Percentiles rank a stretch among this genome's conserved stretches.
These are phyloP conservation scores for Heteromyza rotundicornis DNA, from an alignment of 2,888 invertebrate genomes.

Conservation along the genomic window DNA sequence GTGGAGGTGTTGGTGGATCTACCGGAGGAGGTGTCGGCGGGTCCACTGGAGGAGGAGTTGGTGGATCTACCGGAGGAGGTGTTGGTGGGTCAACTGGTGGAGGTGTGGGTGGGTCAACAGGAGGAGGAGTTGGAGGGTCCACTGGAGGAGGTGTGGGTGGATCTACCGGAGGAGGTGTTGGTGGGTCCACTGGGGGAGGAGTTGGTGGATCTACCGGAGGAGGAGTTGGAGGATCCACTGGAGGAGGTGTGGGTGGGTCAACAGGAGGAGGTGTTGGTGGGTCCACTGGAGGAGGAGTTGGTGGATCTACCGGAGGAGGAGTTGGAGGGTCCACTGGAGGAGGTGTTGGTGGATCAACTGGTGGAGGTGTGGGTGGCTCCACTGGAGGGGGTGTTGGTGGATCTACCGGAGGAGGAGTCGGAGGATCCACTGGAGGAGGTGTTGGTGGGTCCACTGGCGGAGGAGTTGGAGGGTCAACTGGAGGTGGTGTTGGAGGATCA, in stretches of 20 bases:
- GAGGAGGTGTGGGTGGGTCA: background rate
- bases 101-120: background rate
- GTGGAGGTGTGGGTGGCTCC: background rate
- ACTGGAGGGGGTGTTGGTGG: background rate
- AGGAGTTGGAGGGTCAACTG: background rate
- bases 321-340: background rate
- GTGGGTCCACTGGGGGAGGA: background rate
- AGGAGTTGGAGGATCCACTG: background rate
- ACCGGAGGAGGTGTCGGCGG: background rate
- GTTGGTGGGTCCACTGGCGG: background rate
- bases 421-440: background rate
- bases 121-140: background rate
- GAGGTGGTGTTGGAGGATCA: background rate
- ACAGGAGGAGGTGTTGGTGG: background rate
- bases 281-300: background rate
- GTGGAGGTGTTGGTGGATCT: background rate
- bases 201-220: background rate
- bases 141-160: background rate
- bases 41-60: background rate
- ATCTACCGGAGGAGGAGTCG: background rate
- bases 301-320: background rate
- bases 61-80: background rate
- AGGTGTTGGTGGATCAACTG: background rate
- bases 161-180: background rate
- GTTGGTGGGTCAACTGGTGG: background rate